Percentiles rank a stretch among this genome's conserved stretches.
phyloP scores from a whole-genome alignment of 2,797 vertebrate genomes.

The Scarus forsteni region DNA sequence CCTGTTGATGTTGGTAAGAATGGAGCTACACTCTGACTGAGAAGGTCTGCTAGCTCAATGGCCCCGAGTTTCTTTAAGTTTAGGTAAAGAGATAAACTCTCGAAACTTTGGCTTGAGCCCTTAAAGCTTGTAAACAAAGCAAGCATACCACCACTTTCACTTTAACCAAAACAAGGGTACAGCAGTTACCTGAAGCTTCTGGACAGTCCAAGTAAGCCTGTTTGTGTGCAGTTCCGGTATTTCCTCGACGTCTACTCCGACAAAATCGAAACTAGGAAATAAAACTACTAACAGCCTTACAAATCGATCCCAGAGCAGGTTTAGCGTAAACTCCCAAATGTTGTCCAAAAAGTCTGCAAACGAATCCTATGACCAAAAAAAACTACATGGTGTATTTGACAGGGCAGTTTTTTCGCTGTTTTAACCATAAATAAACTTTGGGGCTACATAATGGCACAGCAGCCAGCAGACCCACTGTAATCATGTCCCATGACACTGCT shows the following conservation, averaged over 20 bases:
- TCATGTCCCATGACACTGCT: neutral
- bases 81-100: too few relatives aligned
- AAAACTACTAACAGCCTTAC: constrained; percentile 63
- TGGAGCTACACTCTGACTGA: neutral
- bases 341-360: neutral
- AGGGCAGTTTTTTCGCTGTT: neutral
- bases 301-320: constrained; percentile 47
- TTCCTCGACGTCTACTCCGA: constrained; percentile 25
- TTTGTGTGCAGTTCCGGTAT: constrained; percentile 57
- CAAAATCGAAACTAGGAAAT: constrained; percentile 38
- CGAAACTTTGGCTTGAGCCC: too few relatives aligned
- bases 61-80: too few relatives aligned
- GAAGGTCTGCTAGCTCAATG: neutral
- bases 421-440: rapidly evolving
- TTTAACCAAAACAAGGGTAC: neutral
- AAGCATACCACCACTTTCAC: too few relatives aligned
- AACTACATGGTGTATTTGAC: too few relatives aligned
- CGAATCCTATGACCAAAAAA: rapidly evolving
- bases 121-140: neutral
- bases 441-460: neutral
- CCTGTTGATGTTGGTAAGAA: neutral
- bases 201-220: neutral
- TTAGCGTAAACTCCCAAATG: neutral
- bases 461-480: neutral
- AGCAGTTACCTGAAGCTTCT: neutral